Conservation (phyloP, 2,797 vertebrate species). For the Botia kubotai region DNA sequence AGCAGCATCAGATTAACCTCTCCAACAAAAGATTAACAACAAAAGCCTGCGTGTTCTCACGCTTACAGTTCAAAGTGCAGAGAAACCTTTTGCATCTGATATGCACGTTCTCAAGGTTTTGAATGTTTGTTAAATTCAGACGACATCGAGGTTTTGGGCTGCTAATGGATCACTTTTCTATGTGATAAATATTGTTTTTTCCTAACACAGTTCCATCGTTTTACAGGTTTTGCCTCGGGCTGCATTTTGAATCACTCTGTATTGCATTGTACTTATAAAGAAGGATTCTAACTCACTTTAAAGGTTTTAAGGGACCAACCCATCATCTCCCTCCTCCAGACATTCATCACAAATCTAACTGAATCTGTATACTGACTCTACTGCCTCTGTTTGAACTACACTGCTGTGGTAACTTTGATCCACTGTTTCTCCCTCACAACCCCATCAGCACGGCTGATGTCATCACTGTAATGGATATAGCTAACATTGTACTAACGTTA, state of each 20-base stretch:
- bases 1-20: slow-evolving; percentile 22
- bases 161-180: not conserved
- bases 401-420: slow-evolving; percentile 14
- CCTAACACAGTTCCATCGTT: too few relatives aligned
- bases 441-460: not conserved
- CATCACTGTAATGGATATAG: not conserved
- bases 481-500: not conserved
- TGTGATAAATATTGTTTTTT: too few relatives aligned
- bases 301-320: slow-evolving; percentile 10
- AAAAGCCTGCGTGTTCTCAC: not conserved
- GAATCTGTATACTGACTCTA: slow-evolving; percentile 28
- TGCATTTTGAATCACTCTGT: too few relatives aligned
- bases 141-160: not conserved
- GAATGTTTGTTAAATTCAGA: not conserved
- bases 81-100: not conserved
- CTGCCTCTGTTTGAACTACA: slow-evolving; percentile 19
- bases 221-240: too few relatives aligned
- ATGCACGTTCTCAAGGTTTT: not conserved
- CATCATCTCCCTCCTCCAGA: not conserved
- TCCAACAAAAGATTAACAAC: slow-evolving; percentile 20
- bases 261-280: too few relatives aligned
- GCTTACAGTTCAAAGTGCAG: not conserved
- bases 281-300: not conserved
- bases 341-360: slow-evolving; percentile 29
- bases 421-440: not conserved